Percentiles rank a stretch among this genome's conserved stretches.
phyloP scores from a whole-genome alignment of 2,113 vertebrate genomes.

The Callaeas wilsoni region DNA sequence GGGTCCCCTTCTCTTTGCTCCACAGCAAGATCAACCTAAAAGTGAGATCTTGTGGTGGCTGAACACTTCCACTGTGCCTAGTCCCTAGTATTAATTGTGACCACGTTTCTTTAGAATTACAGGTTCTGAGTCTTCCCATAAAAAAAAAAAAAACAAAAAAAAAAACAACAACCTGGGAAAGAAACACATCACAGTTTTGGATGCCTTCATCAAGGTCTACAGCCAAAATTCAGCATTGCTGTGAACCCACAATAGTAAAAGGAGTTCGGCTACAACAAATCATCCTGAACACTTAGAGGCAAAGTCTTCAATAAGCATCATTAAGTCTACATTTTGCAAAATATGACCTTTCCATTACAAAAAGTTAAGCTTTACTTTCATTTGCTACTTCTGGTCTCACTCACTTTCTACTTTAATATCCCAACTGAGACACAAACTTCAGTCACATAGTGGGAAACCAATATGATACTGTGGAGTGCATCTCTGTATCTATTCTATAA shows the following conservation, averaged over 20 bases:
- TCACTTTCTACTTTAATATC: neutral
- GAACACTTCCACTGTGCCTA: neutral
- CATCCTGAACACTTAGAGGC: neutral
- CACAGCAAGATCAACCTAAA: neutral
- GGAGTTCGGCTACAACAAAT: neutral
- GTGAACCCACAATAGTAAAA: fast-evolving
- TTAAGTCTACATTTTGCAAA: neutral
- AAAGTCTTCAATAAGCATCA: neutral
- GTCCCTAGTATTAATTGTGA: neutral
- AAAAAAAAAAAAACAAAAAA: neutral
- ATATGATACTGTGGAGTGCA: neutral
- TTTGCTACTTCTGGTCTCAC: neutral
- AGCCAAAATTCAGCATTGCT: neutral
- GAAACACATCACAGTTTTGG: neutral
- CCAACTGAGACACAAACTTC: neutral
- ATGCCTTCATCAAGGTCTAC: neutral
- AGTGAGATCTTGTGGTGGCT: neutral
- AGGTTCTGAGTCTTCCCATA: neutral
- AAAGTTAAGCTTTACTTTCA: neutral
- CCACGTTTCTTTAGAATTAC: neutral
- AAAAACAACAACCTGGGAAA: neutral
- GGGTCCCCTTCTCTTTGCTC: neutral
- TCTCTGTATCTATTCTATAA: neutral
- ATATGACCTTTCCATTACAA: neutral
- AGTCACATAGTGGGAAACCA: neutral